Conservation (phyloP, 2,113 vertebrate genomes). For the Gopherus evgoodei region DNA sequence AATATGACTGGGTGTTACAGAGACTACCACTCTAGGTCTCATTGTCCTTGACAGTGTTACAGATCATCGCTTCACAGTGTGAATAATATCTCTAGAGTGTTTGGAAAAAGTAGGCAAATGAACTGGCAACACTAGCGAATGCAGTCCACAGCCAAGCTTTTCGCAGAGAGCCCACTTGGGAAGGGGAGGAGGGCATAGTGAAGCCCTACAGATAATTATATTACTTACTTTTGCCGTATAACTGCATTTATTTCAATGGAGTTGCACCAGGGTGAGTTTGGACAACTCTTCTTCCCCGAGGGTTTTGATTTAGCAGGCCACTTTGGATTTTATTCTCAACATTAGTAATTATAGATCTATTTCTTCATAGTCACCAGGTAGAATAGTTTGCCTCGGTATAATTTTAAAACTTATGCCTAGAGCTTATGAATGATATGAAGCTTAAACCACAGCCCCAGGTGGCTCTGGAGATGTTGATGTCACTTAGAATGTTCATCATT, state of each 20-base stretch:
- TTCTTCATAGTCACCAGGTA: background rate
- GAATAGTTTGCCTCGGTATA: background rate
- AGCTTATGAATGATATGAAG: background rate
- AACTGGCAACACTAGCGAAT: background rate
- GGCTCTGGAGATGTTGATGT: background rate
- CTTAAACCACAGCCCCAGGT: background rate
- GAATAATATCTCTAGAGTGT: background rate
- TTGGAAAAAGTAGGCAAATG: rapidly evolving
- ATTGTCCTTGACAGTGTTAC: background rate
- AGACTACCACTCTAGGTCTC: background rate
- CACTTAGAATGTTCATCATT: background rate
- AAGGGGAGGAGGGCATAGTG: too few relatives aligned
- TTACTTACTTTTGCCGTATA: background rate
- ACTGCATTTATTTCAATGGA: background rate
- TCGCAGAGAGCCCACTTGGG: background rate
- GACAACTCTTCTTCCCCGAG: background rate
- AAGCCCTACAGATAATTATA: background rate
- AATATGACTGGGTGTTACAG: background rate
- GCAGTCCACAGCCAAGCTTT: background rate
- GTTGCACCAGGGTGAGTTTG: background rate
- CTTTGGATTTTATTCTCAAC: background rate
- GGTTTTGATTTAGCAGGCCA: background rate
- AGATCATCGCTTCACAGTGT: background rate
- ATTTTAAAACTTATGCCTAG: background rate
- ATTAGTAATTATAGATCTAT: background rate